These are phyloP conservation scores for Carcina quercana DNA, from an alignment of 2,888 invertebrate genomes.

Conservation along the genomic window DNA sequence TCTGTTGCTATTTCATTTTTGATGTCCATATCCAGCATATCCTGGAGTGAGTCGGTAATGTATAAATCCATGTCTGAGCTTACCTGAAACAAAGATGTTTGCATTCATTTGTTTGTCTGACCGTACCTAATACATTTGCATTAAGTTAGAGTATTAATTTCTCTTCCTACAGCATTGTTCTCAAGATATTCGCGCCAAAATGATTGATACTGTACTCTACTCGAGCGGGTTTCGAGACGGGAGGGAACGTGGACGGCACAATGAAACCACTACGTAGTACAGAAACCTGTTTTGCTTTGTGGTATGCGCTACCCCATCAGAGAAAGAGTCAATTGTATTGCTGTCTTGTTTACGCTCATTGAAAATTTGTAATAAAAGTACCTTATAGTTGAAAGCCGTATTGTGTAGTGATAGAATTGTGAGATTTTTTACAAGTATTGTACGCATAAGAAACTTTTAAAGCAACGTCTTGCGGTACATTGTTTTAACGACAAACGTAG, in stretches of 20 bases:
- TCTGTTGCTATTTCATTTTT: slow-evolving; percentile 89
- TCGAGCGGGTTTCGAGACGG: no score
- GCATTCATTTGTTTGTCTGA: no score
- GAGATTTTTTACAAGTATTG: no score
- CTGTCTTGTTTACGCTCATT: slow-evolving; percentile 28
- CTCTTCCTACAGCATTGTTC: slow-evolving; percentile 3
- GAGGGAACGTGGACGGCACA: slow-evolving; percentile 36
- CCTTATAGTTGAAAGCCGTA: background rate
- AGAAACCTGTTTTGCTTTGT: slow-evolving; percentile 62
- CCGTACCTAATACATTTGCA: no score
- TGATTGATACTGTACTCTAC: slow-evolving; percentile 11
- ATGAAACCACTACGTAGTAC: slow-evolving; percentile 64
- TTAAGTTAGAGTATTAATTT: no score
- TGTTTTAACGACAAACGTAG: slow-evolving; percentile 20
- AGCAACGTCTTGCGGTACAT: slow-evolving; percentile 23
- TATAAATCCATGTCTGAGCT: slow-evolving; percentile 77
- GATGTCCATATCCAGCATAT: slow-evolving; percentile 93
- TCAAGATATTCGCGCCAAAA: slow-evolving; percentile 46
- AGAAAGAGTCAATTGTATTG: slow-evolving; percentile 25
- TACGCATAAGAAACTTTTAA: no score
- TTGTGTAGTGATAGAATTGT: no score
- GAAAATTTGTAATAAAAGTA: slow-evolving; percentile 14
- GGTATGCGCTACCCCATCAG: slow-evolving; percentile 50
- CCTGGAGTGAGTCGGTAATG: slow-evolving; percentile 85
- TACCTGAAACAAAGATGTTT: slow-evolving; percentile 55